Conservation (phyloP, 2,113 vertebrate species). For the Trogon melanurus region DNA sequence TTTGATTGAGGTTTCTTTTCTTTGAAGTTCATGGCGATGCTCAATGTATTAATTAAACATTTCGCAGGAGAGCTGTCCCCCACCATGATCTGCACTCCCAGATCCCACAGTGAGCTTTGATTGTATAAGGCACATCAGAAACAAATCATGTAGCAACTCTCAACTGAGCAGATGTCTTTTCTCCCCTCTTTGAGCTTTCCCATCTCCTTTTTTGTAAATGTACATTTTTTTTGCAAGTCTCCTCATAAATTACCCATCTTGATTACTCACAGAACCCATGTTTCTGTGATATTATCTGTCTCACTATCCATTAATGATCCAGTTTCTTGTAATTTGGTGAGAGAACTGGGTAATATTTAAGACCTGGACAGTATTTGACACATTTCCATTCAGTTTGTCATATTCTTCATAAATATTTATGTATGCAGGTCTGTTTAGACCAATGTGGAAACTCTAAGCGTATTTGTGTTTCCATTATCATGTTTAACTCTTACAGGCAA, state of each 20-base stretch:
- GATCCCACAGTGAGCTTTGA: background rate
- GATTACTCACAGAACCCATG: background rate
- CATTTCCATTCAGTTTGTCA: background rate
- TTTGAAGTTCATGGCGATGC: background rate
- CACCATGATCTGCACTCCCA: background rate
- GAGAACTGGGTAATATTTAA: background rate
- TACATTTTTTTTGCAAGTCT: background rate
- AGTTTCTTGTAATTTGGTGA: background rate
- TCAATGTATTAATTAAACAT: background rate
- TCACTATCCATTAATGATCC: accelerated
- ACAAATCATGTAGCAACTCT: background rate
- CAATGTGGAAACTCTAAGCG: background rate
- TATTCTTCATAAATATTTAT: background rate
- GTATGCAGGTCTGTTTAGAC: background rate
- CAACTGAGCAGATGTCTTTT: background rate
- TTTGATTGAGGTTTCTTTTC: background rate
- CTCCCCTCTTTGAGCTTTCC: background rate
- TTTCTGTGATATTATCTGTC: background rate
- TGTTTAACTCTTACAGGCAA: background rate
- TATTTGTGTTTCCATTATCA: background rate
- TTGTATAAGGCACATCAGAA: background rate
- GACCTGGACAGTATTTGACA: background rate
- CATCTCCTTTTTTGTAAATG: background rate
- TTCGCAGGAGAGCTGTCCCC: background rate
- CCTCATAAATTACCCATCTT: background rate